Conservation (phyloP, 2,888 invertebrate genomes). For the Cepaea hortensis region DNA sequence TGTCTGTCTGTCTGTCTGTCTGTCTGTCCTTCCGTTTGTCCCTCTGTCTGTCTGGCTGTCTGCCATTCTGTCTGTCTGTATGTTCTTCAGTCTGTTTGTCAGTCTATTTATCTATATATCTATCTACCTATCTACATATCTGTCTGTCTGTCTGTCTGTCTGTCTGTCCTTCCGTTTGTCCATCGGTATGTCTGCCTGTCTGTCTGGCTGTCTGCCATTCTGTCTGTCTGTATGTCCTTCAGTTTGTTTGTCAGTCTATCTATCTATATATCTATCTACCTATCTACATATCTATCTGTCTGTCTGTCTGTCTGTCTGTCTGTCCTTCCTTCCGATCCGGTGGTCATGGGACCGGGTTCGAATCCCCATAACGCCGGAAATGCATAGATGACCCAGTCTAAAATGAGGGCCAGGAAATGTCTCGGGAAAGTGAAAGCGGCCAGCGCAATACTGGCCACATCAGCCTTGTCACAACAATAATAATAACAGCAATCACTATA, state of each 20-base stretch:
- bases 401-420: too few species aligned
- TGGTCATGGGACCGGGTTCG: too few species aligned
- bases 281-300: not conserved
- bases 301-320: constrained; percentile 15
- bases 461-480: too few species aligned
- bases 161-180: not conserved
- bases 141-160: constrained; percentile 16
- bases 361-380: too few species aligned
- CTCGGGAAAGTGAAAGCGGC: too few species aligned
- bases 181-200: not conserved
- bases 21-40: not conserved
- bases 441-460: too few species aligned
- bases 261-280: not conserved
- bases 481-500: too few species aligned
- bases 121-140: not conserved
- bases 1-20: constrained; percentile 31
- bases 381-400: too few species aligned
- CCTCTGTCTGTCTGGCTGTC: not conserved
- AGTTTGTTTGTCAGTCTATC: not conserved
- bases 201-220: not conserved
- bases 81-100: not conserved
- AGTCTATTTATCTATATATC: not conserved
- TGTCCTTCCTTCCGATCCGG: not conserved
- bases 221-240: not conserved
- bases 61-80: not conserved